Evolutionary conservation across 2,797 vertebrate genomes (phyloP).

Genomic region (Echiichthys vipera): DNA sequence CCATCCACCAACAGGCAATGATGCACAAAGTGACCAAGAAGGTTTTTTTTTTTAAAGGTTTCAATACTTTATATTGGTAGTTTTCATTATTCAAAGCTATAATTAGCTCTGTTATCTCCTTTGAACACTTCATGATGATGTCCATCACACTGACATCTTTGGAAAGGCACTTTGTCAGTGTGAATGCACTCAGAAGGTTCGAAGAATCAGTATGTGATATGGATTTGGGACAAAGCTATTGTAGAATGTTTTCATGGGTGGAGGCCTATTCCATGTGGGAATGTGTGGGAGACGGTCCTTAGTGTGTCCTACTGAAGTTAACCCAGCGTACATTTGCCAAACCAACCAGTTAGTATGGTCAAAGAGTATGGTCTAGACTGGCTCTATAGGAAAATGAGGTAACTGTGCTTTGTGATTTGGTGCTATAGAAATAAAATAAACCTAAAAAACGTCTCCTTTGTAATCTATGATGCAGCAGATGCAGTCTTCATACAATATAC

Average conservation of each 20-base stretch:
- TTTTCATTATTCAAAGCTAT: neutral
- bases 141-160: neutral
- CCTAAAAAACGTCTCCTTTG: no score
- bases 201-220: neutral
- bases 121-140: neutral
- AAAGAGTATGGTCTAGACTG: no score
- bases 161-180: neutral
- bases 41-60: neutral
- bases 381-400: no score
- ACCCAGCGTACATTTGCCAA: neutral
- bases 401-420: no score
- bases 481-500: no score
- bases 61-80: neutral
- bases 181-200: neutral
- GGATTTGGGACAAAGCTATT: constrained; percentile 5
- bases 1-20: neutral
- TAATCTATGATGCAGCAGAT: no score
- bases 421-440: no score
- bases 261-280: neutral
- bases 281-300: neutral
- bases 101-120: neutral
- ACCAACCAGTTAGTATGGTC: neutral
- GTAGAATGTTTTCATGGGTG: neutral
- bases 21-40: neutral
- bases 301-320: neutral